Base-by-base conservation (phyloP, 1,140 invertebrate species). In the Drosophila ficusphila region DNA sequence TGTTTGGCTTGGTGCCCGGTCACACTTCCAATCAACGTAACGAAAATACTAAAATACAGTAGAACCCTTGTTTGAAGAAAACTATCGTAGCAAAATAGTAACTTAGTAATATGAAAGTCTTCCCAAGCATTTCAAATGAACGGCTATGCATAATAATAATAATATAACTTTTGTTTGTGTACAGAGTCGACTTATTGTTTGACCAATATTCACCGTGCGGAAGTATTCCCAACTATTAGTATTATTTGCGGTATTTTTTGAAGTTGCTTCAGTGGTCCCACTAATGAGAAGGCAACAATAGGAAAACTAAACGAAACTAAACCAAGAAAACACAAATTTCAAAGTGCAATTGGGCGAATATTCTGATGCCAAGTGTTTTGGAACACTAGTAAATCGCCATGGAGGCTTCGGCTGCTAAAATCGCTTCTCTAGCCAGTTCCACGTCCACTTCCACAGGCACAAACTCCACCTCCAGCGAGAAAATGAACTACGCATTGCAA, bases 401-500 rank as follows among this genome's bases (percentile, higher is more conserved):
- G 79, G 79, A 82, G 25, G 14, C 39, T 11, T 36, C 71, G 36
- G 9, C 57, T 46, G 18, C 38, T 6, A 74, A 74, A 18, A 27
- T 12, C 6, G 39, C 25, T 12, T 14, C 41, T 3, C 7, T 44
- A 12, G 18, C 48, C 16, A 31, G 33, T 9, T 23, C 34, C 12
- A 65, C 21, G 23, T 14, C 44, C 42, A 16, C 21, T 19, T 23
- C 21, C 61, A 42, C 21, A 29, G 18, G 23, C 23, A 38, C 60
- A 3, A 65, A 8, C 12, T 44, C 64, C 14, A 33, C 33, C 0
- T 38, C 71, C 36, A 79, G 42, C 11, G 79, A 69, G 16, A 89
- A 81, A 47, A 75, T 77, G 64, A 85, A 91, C 19, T 88, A 83
- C 49, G 95, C 96, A 14, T 91, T 96, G 39, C 94, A 95, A 92